Base-by-base conservation (phyloP, 1,140 invertebrate species). In the Rhyacophila brunnea region DNA sequence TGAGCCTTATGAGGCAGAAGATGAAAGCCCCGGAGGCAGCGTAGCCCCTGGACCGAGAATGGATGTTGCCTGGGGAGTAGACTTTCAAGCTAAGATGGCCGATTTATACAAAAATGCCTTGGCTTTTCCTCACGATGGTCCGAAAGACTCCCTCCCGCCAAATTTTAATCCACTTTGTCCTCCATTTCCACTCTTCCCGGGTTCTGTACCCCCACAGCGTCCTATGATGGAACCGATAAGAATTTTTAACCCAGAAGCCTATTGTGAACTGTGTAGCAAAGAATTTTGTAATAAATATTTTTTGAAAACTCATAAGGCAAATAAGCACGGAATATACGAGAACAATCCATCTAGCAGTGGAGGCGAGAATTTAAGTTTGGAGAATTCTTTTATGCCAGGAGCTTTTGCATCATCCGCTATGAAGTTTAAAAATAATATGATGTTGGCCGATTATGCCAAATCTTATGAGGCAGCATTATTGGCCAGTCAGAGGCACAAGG, bases 281-380 rank as follows among this genome's bases (percentile, higher is more conserved):
- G 96, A 99, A 75, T 96, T 98, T 71, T 99, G 97, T 81, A 99
- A 99, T 81, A 99, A 99, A 74, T 99, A 99, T 77, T 99, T 99
- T 73, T 80, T 99, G 2, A 98, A 98, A 77, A 99, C 96, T 19
- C 93, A 96, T 80, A 94, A 93, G 72, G 93, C 93, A 1, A 96
- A 96, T 72, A 96, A 95, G 68, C 93, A 96, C 69, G 92, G 92
- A 7, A 93, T 95, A 50, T 92, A 91, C 64, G 83, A 84, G 23
- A 86, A 87, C 35, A 79, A 78, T 1, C 82, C 83, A 7, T 73
- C 74, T 53, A 75, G 67, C 28, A 65, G 63, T 23, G 68, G 58
- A 42, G 70, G 74, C 18, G 75, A 73, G 46, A 73, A 67, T 5
- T 68, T 70, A 43, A 72, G 67, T 66, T 70, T 70, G 59, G 70